phyloP scores from a whole-genome alignment of 2,888 invertebrate genomes.

The Acrocera orbiculus region DNA sequence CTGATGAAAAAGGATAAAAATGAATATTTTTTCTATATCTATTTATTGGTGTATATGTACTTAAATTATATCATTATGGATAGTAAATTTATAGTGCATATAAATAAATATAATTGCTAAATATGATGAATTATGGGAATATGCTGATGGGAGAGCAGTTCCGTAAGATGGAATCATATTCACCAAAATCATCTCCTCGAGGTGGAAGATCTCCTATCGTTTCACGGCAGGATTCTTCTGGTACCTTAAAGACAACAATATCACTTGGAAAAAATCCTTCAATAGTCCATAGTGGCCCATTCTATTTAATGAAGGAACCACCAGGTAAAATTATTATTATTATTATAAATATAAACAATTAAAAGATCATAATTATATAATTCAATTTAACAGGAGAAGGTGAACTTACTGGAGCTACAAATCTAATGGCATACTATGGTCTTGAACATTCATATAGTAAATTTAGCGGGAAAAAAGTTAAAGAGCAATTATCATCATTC shows the following conservation, averaged over 20 bases:
- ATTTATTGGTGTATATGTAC: too few relatives aligned
- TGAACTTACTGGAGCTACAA: conserved; percentile 88
- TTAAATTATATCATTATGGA: too few relatives aligned
- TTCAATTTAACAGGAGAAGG: conserved; percentile 50
- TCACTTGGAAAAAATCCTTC: conserved; percentile 93
- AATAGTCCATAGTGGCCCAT: conserved; percentile 93
- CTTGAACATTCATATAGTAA: conserved; percentile 95
- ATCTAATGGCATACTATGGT: conserved; percentile 92
- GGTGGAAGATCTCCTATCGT: conserved; percentile 91
- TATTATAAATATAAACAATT: conserved; percentile 11
- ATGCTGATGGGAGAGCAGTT: conserved; percentile 88
- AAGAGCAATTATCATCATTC: conserved; percentile 89
- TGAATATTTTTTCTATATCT: too few relatives aligned
- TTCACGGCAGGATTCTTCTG: conserved; percentile 90
- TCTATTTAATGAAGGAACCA: conserved; percentile 94
- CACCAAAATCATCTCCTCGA: conserved; percentile 87
- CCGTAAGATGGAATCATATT: conserved; percentile 85
- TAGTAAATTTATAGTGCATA: too few relatives aligned
- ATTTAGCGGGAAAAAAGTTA: conserved; percentile 90
- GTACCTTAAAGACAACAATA: conserved; percentile 93
- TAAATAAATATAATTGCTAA: too few relatives aligned
- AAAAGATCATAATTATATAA: neutral
- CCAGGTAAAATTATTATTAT: conserved; percentile 44
- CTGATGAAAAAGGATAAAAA: too few relatives aligned
- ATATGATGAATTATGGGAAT: conserved; percentile 32